These are phyloP conservation scores for Macropis europaea DNA, from an alignment of 2,888 invertebrate genomes.

Conservation along the genomic window DNA sequence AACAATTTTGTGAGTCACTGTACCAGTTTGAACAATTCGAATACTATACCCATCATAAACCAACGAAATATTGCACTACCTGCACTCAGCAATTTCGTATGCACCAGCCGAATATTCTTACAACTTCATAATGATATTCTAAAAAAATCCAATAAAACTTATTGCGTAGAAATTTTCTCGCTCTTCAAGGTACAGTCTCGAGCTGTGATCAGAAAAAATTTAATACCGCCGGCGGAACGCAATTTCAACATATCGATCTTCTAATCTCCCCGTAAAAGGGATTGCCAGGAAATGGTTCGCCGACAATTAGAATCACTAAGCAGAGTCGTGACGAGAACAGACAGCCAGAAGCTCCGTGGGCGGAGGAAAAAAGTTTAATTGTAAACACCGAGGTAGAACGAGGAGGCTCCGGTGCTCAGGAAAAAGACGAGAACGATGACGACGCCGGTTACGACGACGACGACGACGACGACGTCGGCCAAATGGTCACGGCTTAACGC, in stretches of 20 bases:
- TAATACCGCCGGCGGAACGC: not conserved
- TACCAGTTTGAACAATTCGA: no score
- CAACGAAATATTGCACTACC: no score
- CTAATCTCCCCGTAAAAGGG: constrained; percentile 33
- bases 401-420: constrained; percentile 62
- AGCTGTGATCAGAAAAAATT: not conserved
- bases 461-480: constrained; percentile 72
- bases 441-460: constrained; percentile 63
- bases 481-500: constrained; percentile 79
- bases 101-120: no score
- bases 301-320: constrained; percentile 79
- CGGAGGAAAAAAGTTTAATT: constrained; percentile 76
- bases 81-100: no score
- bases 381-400: constrained; percentile 75
- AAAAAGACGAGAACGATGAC: constrained; percentile 66
- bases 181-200: no score
- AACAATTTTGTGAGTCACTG: no score
- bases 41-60: no score
- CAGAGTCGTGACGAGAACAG: constrained; percentile 64
- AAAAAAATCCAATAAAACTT: no score
- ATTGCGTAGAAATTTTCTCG: no score
- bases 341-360: constrained; percentile 45
- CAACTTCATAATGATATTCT: no score
- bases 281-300: constrained; percentile 41
- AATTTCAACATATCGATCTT: constrained; percentile 25